Base-by-base conservation (phyloP, 2,888 invertebrate genomes). In the Prosapia bicincta region DNA sequence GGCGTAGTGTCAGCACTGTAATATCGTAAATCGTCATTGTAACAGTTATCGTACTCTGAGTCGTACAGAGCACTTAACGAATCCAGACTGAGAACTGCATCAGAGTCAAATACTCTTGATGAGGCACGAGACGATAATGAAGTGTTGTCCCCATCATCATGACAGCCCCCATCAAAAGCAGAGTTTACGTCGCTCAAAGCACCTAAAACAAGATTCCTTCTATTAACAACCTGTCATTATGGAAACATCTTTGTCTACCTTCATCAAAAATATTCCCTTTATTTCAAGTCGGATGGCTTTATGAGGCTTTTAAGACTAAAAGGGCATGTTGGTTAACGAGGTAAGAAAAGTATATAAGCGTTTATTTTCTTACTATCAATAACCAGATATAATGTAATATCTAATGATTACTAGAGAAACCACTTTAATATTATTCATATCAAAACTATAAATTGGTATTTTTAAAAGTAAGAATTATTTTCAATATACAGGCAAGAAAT, bases 171-270 rank as follows among this genome's bases (percentile, higher is more conserved):
- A 82, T 90, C 90, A 69, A 92, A 93, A 81, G 93, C 91, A 9
- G 93, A 94, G 86, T 95, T 95, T 71, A 95, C 93, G 85, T 95
- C 95, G 82, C 94, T 94, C 77, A 95, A 87, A 26, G 94, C 95
- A 76, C 93, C 89, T 88, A 80, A 1, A 83, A 81, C 71, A 25
- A 78, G 75, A 72, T 24, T 23, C 10, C 30, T 69, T n/a, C n/a
- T n/a, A n/a, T n/a, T n/a, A n/a, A n/a, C n/a, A n/a, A n/a, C 25
- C 9, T n/a, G n/a, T n/a, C n/a, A n/a, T n/a, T n/a, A n/a, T n/a
- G n/a, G n/a, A n/a, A n/a, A n/a, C n/a, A n/a, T n/a, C n/a, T n/a
- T n/a, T n/a, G n/a, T n/a, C n/a, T n/a, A n/a, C n/a, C n/a, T n/a
- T n/a, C n/a, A n/a, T n/a, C 7, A 6, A 68, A 7, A 66, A 66